These are phyloP conservation scores for Rhinophrynus dorsalis DNA, from an alignment of 2,797 vertebrate genomes.

Conservation along the genomic window DNA sequence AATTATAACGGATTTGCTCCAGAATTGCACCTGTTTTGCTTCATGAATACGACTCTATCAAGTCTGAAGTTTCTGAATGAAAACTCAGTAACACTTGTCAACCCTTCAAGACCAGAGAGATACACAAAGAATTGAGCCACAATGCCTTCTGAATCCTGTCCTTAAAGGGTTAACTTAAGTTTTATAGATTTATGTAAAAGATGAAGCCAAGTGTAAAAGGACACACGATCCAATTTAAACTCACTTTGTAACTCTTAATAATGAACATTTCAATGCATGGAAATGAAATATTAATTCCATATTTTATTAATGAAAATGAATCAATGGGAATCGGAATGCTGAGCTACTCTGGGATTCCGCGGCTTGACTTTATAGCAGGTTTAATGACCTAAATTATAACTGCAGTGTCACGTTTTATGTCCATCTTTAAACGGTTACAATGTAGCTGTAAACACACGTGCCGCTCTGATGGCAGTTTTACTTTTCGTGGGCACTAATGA, in stretches of 20 bases:
- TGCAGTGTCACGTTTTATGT: conserved; percentile 9
- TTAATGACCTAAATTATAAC: conserved; percentile 33
- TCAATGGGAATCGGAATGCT: conserved; percentile 29
- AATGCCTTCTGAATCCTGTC: too few relatives aligned
- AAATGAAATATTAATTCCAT: conserved; percentile 37
- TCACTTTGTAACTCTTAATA: conserved; percentile 40
- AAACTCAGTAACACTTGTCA: too few relatives aligned
- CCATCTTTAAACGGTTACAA: conserved; percentile 19
- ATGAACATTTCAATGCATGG: conserved; percentile 13
- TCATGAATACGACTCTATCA: too few relatives aligned
- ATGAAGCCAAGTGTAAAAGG: conserved; percentile 5
- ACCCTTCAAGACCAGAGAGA: too few relatives aligned
- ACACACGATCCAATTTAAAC: conserved; percentile 27
- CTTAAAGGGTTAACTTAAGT: too few relatives aligned
- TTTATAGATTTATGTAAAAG: conserved; percentile 14
- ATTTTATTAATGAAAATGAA: conserved; percentile 44
- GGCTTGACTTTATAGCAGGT: conserved; percentile 4
- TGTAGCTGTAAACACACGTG: conserved; percentile 24
- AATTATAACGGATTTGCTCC: too few relatives aligned
- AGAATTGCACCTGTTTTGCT: too few relatives aligned
- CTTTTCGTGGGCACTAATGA: too few relatives aligned
- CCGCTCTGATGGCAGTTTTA: too few relatives aligned
- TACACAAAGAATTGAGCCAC: too few relatives aligned
- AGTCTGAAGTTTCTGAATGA: too few relatives aligned
- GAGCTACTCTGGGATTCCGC: conserved; percentile 17